phyloP scores from a whole-genome alignment of 1,140 invertebrate species.

The Drosophila insularis region DNA sequence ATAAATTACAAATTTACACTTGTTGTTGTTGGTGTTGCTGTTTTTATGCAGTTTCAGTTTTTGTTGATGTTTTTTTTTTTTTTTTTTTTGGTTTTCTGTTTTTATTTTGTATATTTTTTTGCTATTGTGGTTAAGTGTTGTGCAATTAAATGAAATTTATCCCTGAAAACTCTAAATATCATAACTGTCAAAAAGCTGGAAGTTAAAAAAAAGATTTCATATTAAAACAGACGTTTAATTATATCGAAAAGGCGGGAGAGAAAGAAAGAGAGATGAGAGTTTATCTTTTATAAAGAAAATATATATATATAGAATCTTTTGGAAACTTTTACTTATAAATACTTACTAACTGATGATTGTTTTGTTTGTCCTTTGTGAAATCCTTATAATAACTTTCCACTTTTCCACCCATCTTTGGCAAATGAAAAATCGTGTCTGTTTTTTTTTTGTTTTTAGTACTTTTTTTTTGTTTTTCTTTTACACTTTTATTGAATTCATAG shows the following conservation, averaged over 20 bases:
- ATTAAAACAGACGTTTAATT: too few species aligned
- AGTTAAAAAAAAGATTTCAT: too few species aligned
- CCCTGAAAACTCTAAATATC: too few species aligned
- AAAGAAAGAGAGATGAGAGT: too few species aligned
- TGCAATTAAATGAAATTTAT: slow-evolving; percentile 30
- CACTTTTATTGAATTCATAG: slow-evolving; percentile 61
- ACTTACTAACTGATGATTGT: too few species aligned
- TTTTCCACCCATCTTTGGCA: neutral
- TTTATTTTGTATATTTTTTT: neutral
- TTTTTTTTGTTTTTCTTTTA: slow-evolving; percentile 38
- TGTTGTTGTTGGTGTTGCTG: slow-evolving; percentile 14
- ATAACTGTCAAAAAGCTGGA: too few species aligned
- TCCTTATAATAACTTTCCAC: neutral
- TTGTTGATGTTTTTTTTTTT: neutral
- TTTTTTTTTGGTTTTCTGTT: neutral
- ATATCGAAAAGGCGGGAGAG: too few species aligned
- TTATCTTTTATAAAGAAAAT: too few species aligned
- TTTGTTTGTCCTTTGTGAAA: too few species aligned
- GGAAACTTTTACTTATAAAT: too few species aligned
- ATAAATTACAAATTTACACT: slow-evolving; percentile 42
- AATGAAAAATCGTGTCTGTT: neutral
- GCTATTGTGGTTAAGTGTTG: neutral
- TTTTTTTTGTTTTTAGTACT: slow-evolving; percentile 1
- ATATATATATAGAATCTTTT: too few species aligned
- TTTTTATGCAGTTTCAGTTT: neutral